Evolutionary conservation across 2,888 invertebrate genomes (phyloP).

Genomic region (Spicauda simplicius): DNA sequence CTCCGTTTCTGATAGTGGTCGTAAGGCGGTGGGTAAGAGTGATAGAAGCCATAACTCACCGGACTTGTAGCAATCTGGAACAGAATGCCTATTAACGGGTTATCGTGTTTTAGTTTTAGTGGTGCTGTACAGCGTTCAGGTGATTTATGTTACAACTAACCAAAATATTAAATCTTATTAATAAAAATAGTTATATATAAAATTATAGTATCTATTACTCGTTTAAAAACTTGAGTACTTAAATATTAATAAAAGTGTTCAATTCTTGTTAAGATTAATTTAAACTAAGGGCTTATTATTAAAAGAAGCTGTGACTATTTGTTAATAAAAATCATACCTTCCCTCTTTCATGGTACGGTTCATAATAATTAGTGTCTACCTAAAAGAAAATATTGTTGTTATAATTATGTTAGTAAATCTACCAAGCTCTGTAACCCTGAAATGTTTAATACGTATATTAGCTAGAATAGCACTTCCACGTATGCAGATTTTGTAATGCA

Average conservation of each 20-base stretch:
- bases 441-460: neutral
- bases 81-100: slow-evolving; percentile 81
- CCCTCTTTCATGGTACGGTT: slow-evolving; percentile 75
- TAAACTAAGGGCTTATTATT: too few relatives aligned
- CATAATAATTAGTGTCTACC: slow-evolving; percentile 74
- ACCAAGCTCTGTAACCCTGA: neutral
- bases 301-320: neutral
- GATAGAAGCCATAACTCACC: slow-evolving; percentile 91
- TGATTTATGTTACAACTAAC: neutral
- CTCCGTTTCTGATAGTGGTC: slow-evolving; percentile 78
- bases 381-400: slow-evolving; percentile 69
- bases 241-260: too few relatives aligned
- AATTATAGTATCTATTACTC: too few relatives aligned
- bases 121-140: slow-evolving; percentile 60
- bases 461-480: too few relatives aligned
- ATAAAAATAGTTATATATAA: too few relatives aligned
- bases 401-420: slow-evolving; percentile 8
- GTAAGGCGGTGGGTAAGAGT: slow-evolving; percentile 78
- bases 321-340: slow-evolving; percentile 68
- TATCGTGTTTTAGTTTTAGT: slow-evolving; percentile 63
- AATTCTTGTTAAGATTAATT: too few relatives aligned
- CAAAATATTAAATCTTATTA: neutral
- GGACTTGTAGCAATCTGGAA: slow-evolving; percentile 89
- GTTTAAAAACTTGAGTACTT: too few relatives aligned
- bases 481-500: too few relatives aligned